A percentile compares a stretch with the other conserved stretches of the same genome.
Evolutionary conservation across 2,113 vertebrate species (phyloP).

Genomic region (Rhodinocichla rosea): DNA sequence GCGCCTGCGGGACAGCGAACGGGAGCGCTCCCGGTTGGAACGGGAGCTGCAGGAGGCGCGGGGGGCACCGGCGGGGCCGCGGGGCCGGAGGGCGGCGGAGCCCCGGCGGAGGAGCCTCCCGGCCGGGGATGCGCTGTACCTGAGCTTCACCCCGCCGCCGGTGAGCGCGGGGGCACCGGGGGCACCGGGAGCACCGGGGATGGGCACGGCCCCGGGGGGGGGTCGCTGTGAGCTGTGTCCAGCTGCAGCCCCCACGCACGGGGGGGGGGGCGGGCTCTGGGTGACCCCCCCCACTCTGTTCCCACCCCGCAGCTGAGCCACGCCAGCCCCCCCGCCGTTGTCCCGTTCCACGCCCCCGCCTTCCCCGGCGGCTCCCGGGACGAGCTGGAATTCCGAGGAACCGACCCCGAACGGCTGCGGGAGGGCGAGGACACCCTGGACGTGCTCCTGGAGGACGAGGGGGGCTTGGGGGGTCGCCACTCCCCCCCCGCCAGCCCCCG

Average conservation of each 20-base stretch:
- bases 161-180: not conserved
- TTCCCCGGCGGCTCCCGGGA: slow-evolving; percentile 56
- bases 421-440: too few species aligned
- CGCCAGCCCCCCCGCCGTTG: not conserved
- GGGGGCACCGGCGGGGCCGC: not conserved
- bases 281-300: not conserved
- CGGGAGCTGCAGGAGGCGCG: not conserved
- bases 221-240: too few species aligned
- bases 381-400: slow-evolving; percentile 3
- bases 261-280: too few species aligned
- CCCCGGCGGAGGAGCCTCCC: not conserved
- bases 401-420: too few species aligned
- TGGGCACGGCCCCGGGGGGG: too few species aligned
- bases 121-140: not conserved
- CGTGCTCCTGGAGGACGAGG: too few species aligned
- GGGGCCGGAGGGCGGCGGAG: too few species aligned
- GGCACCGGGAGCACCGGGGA: not conserved
- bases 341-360: slow-evolving; percentile 15
- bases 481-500: too few species aligned
- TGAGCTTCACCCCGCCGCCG: not conserved
- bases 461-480: too few species aligned
- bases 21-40: not conserved
- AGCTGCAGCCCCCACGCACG: too few species aligned
- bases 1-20: not conserved
- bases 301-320: not conserved